Evolutionary conservation across 1,140 invertebrate genomes (phyloP).

Genomic region (Galleria mellonella): DNA sequence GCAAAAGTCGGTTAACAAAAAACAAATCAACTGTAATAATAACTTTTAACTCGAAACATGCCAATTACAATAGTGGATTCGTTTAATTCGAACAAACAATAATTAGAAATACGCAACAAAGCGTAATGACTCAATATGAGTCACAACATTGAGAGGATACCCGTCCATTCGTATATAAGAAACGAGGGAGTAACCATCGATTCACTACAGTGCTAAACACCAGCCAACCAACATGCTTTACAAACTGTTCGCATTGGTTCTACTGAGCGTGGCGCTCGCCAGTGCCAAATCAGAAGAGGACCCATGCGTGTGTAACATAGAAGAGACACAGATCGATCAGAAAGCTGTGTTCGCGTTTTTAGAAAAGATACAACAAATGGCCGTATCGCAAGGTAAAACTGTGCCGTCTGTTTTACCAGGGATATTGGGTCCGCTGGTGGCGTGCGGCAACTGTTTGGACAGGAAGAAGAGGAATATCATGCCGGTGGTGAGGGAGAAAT

Average conservation of each 20-base stretch:
- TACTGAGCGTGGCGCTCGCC: not conserved
- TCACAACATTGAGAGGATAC: not conserved
- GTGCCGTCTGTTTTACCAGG: constrained; percentile 23
- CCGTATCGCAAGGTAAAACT: not conserved
- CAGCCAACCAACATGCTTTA: not conserved
- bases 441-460: constrained; percentile 27
- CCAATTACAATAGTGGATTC: too few relatives aligned
- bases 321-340: constrained; percentile 6
- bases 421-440: constrained; percentile 17
- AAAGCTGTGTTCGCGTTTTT: constrained; percentile 20
- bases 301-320: constrained; percentile 17
- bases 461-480: constrained; percentile 25
- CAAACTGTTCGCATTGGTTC: not conserved
- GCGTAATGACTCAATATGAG: not conserved
- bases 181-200: not conserved
- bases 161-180: not conserved
- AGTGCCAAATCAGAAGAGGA: constrained; percentile 10
- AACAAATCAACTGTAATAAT: too few relatives aligned
- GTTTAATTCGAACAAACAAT: too few relatives aligned
- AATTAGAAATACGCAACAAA: too few relatives aligned
- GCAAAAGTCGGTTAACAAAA: too few relatives aligned
- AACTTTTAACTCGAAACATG: too few relatives aligned
- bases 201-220: not conserved
- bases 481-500: not conserved
- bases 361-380: constrained; percentile 3